A percentile compares a stretch with the other conserved stretches of the same genome.
These are phyloP conservation scores for Cantharis lateralis DNA, from an alignment of 2,888 invertebrate species.

Conservation along the genomic window DNA sequence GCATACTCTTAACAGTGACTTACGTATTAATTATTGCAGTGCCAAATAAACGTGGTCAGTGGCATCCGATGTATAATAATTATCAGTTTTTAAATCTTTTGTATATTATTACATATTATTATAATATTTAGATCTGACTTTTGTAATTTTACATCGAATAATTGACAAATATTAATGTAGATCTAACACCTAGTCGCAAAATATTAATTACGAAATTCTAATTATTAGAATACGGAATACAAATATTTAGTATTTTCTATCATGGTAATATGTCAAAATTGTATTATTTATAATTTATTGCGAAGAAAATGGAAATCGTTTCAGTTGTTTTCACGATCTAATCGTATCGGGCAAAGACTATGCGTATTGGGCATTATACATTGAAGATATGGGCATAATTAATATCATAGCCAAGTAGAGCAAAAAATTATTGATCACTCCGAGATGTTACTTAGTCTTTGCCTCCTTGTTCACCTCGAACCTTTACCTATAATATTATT, in stretches of 20 bases:
- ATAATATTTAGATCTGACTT: neutral
- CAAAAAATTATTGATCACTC: neutral
- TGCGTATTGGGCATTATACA: neutral
- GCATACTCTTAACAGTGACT: neutral
- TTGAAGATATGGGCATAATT: neutral
- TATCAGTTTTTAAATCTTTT: conserved; percentile 22
- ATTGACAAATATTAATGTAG: neutral
- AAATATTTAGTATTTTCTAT: neutral
- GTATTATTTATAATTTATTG: neutral
- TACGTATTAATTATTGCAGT: conserved; percentile 35
- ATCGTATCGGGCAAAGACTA: neutral
- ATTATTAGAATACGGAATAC: neutral
- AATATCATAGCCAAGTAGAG: neutral
- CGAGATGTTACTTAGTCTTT: neutral
- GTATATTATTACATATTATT: conserved; percentile 7
- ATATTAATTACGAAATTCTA: neutral
- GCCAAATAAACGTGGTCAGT: conserved; percentile 50
- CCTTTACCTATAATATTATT: neutral
- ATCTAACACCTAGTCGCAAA: neutral
- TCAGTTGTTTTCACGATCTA: neutral
- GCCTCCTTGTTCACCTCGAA: neutral
- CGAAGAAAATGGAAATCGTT: neutral
- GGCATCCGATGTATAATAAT: conserved; percentile 42
- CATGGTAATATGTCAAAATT: neutral
- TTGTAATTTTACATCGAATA: conserved; percentile 4